Evolutionary conservation across 2,888 invertebrate species (phyloP).

Genomic region (Camponotus fellah): DNA sequence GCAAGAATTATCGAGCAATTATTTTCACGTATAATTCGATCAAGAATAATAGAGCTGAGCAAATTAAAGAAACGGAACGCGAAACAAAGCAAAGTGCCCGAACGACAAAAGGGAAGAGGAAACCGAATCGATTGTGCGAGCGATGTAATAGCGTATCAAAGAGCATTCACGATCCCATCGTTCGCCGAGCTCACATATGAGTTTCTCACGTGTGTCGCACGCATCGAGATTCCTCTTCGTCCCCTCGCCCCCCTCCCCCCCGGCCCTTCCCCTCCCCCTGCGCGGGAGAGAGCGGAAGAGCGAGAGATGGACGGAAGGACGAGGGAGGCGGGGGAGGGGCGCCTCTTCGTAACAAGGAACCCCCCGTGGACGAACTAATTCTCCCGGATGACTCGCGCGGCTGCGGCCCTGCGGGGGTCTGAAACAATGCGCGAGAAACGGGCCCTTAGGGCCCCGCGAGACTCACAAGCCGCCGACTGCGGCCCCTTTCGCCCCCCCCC

Average conservation of each 20-base stretch:
- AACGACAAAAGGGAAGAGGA: not conserved
- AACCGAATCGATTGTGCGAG: slow-evolving; percentile 37
- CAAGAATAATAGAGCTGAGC: not conserved
- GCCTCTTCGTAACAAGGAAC: slow-evolving; percentile 84
- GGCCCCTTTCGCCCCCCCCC: slow-evolving; percentile 50
- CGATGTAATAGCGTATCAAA: slow-evolving; percentile 31
- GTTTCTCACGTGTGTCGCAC: slow-evolving; percentile 77
- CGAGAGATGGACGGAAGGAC: slow-evolving; percentile 33
- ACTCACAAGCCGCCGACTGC: slow-evolving; percentile 68
- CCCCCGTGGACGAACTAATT: slow-evolving; percentile 85
- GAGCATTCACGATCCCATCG: slow-evolving; percentile 40
- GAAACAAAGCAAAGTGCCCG: not conserved
- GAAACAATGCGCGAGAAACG: slow-evolving; percentile 85
- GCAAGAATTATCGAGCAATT: not conserved
- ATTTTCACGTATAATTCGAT: not conserved
- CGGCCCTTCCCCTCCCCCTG: not conserved
- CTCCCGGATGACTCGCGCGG: slow-evolving; percentile 85
- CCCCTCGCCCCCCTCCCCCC: no score
- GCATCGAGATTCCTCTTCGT: slow-evolving; percentile 51
- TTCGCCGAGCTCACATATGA: slow-evolving; percentile 48
- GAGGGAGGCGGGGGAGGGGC: slow-evolving; percentile 65
- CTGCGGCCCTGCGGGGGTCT: slow-evolving; percentile 84
- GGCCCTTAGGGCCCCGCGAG: slow-evolving; percentile 70
- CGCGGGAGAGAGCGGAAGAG: slow-evolving; percentile 34
- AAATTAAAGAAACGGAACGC: not conserved